Conservation (phyloP, 2,797 vertebrate species). For the Eidolon dupreanum region DNA sequence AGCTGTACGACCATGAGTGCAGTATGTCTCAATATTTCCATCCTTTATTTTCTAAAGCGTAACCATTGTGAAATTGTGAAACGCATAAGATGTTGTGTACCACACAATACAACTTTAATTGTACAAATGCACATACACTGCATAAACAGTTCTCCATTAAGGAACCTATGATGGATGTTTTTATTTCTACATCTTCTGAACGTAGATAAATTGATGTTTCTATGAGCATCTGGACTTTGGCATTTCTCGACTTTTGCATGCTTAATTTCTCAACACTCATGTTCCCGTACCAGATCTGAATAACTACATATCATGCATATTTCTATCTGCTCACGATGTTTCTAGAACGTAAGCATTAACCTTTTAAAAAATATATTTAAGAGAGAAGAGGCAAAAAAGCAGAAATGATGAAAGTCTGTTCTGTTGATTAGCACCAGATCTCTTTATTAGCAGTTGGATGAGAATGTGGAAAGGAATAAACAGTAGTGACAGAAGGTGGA, state of each 20-base stretch:
- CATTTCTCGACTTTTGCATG: background rate
- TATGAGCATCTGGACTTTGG: background rate
- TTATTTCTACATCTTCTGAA: background rate
- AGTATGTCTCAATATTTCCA: background rate
- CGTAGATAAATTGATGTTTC: background rate
- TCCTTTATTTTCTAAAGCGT: background rate
- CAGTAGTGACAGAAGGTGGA: background rate
- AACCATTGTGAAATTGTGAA: background rate
- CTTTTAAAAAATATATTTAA: background rate
- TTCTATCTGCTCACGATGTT: slow-evolving; percentile 1
- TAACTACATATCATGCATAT: background rate
- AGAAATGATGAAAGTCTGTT: background rate
- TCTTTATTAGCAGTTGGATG: background rate
- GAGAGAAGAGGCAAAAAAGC: background rate
- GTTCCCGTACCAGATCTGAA: background rate
- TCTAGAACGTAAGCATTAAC: background rate
- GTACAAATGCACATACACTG: background rate
- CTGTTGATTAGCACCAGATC: background rate
- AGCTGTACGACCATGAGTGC: background rate
- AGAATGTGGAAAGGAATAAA: background rate
- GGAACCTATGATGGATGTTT: background rate
- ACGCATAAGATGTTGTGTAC: background rate
- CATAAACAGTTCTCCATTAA: background rate
- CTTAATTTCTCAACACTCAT: background rate
- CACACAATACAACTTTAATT: background rate